phyloP scores from a whole-genome alignment of 2,113 vertebrate genomes.

The Ctenodactylus gundi region DNA sequence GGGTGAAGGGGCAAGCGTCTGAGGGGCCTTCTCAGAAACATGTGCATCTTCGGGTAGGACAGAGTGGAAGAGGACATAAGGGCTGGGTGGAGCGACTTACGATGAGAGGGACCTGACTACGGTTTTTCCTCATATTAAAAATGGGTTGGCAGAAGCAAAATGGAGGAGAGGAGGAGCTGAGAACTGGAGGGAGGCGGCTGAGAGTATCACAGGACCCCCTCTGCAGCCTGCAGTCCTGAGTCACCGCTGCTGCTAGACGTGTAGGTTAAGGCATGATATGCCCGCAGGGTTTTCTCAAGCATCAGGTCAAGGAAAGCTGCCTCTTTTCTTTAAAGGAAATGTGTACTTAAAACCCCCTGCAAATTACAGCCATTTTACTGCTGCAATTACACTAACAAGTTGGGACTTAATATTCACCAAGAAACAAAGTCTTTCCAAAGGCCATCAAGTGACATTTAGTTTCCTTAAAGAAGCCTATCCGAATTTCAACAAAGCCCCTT shows the following conservation, averaged over 20 bases:
- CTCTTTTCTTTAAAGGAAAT: neutral
- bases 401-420: neutral
- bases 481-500: neutral
- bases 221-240: neutral
- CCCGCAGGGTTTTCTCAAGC: neutral
- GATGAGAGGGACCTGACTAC: neutral
- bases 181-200: neutral
- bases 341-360: neutral
- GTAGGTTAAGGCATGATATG: neutral
- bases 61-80: neutral
- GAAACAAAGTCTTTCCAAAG: neutral
- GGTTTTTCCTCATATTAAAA: neutral
- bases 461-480: neutral
- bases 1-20: neutral
- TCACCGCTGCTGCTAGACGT: neutral
- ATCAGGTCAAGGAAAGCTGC: neutral
- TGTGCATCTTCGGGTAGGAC: accelerated
- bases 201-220: neutral
- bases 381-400: neutral
- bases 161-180: neutral
- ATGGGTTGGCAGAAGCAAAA: too few relatives aligned
- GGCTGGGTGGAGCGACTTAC: neutral
- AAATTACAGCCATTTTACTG: neutral
- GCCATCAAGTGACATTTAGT: neutral
- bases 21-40: neutral